A percentile compares a stretch with the other conserved stretches of the same genome.
Conservation (phyloP, 1,140 invertebrate species). For the Euborellia annulipes region DNA sequence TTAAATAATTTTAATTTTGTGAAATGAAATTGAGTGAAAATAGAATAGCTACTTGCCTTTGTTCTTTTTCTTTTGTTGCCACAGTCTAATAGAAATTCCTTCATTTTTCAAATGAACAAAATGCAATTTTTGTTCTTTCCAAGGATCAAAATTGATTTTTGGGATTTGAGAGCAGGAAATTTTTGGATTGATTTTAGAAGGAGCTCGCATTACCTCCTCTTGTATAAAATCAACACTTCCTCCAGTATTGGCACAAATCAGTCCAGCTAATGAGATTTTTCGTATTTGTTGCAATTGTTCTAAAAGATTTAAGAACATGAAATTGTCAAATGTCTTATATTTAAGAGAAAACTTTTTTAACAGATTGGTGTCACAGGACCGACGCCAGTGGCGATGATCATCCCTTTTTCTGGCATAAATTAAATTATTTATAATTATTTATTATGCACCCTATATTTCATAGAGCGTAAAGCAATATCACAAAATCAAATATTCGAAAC, state of each 20-base stretch:
- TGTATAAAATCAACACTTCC: slow-evolving; percentile 57
- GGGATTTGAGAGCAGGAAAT: slow-evolving; percentile 41
- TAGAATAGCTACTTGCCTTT: background rate
- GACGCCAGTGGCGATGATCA: too few species aligned
- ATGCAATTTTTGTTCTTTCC: slow-evolving; percentile 29
- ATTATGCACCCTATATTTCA: too few species aligned
- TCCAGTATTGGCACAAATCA: slow-evolving; percentile 75
- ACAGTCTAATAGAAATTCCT: background rate
- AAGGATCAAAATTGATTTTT: slow-evolving; percentile 36
- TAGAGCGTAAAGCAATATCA: too few species aligned
- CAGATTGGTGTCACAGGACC: too few species aligned
- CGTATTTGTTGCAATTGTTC: slow-evolving; percentile 74
- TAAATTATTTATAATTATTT: too few species aligned
- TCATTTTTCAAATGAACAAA: too few species aligned
- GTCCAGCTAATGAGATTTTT: slow-evolving; percentile 59
- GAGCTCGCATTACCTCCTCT: slow-evolving; percentile 52
- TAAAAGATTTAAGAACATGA: too few species aligned
- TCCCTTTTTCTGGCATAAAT: too few species aligned
- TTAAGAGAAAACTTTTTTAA: too few species aligned
- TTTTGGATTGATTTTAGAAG: slow-evolving; percentile 38
- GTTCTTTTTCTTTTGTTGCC: background rate
- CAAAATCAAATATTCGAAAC: too few species aligned
- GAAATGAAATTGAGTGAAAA: background rate
- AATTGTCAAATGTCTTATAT: too few species aligned
- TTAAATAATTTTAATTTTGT: background rate